A percentile compares a stretch with the other conserved stretches of the same genome.
Evolutionary conservation across 2,888 invertebrate species (phyloP).

Genomic region (Dysmachus trigonus): DNA sequence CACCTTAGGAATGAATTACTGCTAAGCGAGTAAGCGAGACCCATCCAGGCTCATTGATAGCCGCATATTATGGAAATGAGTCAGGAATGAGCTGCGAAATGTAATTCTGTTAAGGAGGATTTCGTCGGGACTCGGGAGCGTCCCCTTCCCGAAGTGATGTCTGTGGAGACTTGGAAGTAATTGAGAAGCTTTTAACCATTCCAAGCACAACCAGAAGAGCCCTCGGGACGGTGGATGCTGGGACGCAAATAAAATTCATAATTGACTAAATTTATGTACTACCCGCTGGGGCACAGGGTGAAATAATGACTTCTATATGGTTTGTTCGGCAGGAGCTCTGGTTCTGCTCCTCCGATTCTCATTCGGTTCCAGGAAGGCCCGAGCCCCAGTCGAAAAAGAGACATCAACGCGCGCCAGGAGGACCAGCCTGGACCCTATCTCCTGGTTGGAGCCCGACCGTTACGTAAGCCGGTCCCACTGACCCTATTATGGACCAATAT

Average conservation of each 20-base stretch:
- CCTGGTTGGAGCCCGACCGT: background rate
- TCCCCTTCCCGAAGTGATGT: background rate
- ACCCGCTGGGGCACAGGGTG: background rate
- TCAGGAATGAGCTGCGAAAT: constrained; percentile 21
- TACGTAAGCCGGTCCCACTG: background rate
- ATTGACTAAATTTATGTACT: constrained; percentile 23
- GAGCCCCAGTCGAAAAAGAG: background rate
- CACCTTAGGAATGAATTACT: constrained; percentile 7
- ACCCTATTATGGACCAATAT: constrained; percentile 12
- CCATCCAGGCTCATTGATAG: constrained; percentile 27
- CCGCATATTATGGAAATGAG: constrained; percentile 4
- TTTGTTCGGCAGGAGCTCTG: background rate
- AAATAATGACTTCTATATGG: background rate
- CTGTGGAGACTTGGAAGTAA: background rate
- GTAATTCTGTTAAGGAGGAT: constrained; percentile 7
- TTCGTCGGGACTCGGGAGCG: background rate
- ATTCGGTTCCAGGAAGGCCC: background rate
- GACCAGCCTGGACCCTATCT: background rate
- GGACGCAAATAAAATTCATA: constrained; percentile 29
- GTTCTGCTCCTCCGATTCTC: background rate
- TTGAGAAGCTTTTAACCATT: background rate
- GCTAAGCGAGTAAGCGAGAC: constrained; percentile 1
- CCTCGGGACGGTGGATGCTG: background rate
- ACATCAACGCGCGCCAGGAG: background rate
- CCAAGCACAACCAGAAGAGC: background rate